Percentiles rank a stretch among this genome's conserved stretches.
Conservation (phyloP, 2,797 vertebrate species). For the Malurus leucopterus region DNA sequence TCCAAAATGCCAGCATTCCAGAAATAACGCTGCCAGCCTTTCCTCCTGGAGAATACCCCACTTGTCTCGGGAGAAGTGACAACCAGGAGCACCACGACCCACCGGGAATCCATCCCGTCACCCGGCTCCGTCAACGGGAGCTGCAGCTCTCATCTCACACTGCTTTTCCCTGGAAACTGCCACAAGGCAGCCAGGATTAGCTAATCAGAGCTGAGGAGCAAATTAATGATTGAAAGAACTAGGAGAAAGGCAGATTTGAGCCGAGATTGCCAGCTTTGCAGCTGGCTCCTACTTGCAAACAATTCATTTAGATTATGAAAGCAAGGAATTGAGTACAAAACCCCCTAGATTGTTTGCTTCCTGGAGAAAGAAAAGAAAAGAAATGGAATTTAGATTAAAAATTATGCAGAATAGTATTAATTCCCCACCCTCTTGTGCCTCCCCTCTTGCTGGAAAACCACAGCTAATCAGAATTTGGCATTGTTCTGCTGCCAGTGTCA, state of each 20-base stretch:
- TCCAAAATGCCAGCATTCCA: constrained; percentile 42
- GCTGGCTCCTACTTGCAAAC: constrained; percentile 67
- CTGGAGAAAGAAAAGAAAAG: constrained; percentile 55
- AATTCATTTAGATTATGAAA: constrained; percentile 68
- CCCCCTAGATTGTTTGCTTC: constrained; percentile 60
- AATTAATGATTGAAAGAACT: constrained; percentile 33
- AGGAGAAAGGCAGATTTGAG: constrained; percentile 36
- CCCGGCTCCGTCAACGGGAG: not conserved
- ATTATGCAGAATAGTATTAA: constrained; percentile 57
- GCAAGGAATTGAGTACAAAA: constrained; percentile 58
- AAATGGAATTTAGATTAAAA: constrained; percentile 65
- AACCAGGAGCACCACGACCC: not conserved
- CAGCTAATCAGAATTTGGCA: constrained; percentile 35
- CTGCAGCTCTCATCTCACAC: not conserved
- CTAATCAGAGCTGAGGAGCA: constrained; percentile 32
- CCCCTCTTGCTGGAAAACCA: constrained; percentile 27
- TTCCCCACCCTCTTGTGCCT: constrained; percentile 38
- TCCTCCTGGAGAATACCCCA: not conserved
- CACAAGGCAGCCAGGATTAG: constrained; percentile 26
- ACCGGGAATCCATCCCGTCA: not conserved
- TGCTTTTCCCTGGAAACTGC: not conserved
- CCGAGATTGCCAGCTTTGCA: constrained; percentile 29
- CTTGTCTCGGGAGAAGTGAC: not conserved
- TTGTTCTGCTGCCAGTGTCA: constrained; percentile 39
- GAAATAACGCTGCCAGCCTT: constrained; percentile 13